Conservation (phyloP, 2,113 vertebrate genomes). For the Sisor rabdophorus region DNA sequence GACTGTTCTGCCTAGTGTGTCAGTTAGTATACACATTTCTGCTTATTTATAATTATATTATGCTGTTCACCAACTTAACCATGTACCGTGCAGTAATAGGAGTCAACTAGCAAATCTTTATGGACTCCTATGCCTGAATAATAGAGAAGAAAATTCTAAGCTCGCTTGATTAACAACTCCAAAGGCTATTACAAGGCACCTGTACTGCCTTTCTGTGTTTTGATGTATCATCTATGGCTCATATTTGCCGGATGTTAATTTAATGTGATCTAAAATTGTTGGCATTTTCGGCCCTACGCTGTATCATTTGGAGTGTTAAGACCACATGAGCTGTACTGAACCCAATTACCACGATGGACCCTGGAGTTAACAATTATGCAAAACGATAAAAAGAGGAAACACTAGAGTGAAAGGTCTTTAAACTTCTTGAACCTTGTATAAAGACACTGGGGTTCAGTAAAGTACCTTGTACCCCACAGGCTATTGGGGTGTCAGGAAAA, state of each 20-base stretch:
- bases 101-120: background rate
- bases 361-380: background rate
- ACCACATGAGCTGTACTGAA: background rate
- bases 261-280: background rate
- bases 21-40: background rate
- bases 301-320: background rate
- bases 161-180: background rate
- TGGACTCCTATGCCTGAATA: background rate
- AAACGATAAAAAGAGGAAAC: background rate
- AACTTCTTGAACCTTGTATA: background rate
- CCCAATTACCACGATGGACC: background rate
- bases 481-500: background rate
- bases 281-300: background rate
- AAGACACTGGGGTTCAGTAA: background rate
- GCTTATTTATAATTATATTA: conserved; percentile 4
- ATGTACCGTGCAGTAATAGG: background rate
- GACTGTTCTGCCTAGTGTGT: background rate
- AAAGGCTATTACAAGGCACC: background rate
- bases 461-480: too few species aligned
- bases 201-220: background rate
- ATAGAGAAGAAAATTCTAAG: background rate
- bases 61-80: background rate
- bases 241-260: background rate
- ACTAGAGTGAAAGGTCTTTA: background rate
- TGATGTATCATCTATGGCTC: background rate